Evolutionary conservation across 1,140 invertebrate genomes (phyloP).

Genomic region (Trissolcus basalis): DNA sequence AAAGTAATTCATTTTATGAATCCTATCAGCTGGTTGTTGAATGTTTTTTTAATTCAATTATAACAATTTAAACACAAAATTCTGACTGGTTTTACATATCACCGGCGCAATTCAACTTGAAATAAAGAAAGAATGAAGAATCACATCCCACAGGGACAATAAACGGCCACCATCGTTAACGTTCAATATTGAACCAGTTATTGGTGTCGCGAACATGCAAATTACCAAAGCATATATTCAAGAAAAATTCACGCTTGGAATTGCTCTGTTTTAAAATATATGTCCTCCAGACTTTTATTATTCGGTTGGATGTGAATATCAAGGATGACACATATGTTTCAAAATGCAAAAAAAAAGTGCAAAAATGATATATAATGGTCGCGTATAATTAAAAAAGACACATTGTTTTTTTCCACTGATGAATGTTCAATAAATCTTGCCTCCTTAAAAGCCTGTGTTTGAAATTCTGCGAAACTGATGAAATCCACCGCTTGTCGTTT

Average conservation of each 20-base stretch:
- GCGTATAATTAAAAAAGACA: too few relatives aligned
- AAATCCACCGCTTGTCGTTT: too few relatives aligned
- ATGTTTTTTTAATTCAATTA: conserved; percentile 6
- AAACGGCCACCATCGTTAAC: conserved; percentile 9
- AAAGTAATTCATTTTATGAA: conserved; percentile 14
- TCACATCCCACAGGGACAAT: not conserved
- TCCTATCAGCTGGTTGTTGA: too few relatives aligned
- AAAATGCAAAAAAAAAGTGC: too few relatives aligned
- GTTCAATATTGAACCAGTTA: conserved; percentile 16
- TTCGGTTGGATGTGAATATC: too few relatives aligned
- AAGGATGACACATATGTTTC: too few relatives aligned
- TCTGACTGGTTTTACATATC: too few relatives aligned
- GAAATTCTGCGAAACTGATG: too few relatives aligned
- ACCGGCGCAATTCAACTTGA: not conserved
- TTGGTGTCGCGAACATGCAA: conserved; percentile 18
- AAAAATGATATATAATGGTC: too few relatives aligned
- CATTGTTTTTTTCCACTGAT: conserved; percentile 13
- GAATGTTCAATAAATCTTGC: too few relatives aligned
- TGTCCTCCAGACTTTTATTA: conserved; percentile 10
- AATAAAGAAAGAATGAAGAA: conserved; percentile 1
- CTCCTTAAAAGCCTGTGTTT: too few relatives aligned
- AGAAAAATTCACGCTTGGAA: conserved; percentile 1
- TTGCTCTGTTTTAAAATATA: not conserved
- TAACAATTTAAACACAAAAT: not conserved
- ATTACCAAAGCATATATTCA: conserved; percentile 15